Base-by-base conservation (phyloP, 2,797 vertebrate species). In the Chanos chanos region DNA sequence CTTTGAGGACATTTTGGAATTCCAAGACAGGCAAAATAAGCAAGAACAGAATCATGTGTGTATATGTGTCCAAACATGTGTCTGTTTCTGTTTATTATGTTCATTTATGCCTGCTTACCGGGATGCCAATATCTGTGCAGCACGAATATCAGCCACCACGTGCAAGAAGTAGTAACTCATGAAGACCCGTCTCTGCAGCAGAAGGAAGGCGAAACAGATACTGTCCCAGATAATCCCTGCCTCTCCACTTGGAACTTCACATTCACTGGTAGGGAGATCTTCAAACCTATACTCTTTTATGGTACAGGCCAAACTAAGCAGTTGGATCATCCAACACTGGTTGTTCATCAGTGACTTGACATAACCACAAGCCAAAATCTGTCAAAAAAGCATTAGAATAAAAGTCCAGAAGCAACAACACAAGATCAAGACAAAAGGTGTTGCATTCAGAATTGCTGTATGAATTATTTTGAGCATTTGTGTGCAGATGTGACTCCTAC, bases 131-230 rank as follows among this genome's bases (percentile, higher is more conserved):
- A 99, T 95, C 87, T 98, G 95, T 28, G 96, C 97, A 0, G 97
- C 92, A 66, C 95, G 93, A 79, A 99, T 97, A 69, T 99, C 96
- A 2, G 97, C 97, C 75, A 99, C 94, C 53, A 99, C 96, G 0
- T 99, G 97, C 7, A 99, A 89, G 80, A 97, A 99, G 82, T 99
- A 99, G 83, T 99, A 99, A 78, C 97, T 99, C 96, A 99, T 98
- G 84, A 99, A 99, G 69, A 99, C 96, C 30, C 97, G 91, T 68
- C 97, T 90, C 88, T 99, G 97, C 45, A 99, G 89, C 75, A 99
- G 85, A 30, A 99, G 88, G 83, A 98, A 99, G 54, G 93, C 93
- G 40, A 99, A 99, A 80, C 96, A 99, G 83, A 99, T 98, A 62
- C 95, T 98, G 89, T 99, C 97, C 97, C 97, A 99, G 77, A 99